Conservation (phyloP, 2,113 vertebrate species). For the Peucedramus taeniatus region DNA sequence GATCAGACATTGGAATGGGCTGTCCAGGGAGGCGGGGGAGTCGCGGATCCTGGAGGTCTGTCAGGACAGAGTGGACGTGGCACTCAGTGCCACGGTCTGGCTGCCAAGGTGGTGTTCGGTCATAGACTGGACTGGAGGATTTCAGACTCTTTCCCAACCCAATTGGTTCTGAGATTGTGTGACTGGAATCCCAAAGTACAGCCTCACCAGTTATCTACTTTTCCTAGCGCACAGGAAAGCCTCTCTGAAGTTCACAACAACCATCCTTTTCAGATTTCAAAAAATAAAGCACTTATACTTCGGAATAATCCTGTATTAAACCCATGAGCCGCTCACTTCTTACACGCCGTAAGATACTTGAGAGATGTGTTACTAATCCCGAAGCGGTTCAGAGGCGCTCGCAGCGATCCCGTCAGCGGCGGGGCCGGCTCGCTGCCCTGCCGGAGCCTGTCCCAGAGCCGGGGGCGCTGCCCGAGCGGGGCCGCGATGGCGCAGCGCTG, state of each 20-base stretch:
- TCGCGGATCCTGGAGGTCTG: background rate
- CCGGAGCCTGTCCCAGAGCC: background rate
- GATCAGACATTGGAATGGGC: background rate
- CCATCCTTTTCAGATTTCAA: background rate
- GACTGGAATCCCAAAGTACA: background rate
- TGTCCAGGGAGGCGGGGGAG: background rate
- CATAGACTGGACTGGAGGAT: accelerated
- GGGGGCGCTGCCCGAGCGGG: background rate
- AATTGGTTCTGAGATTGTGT: background rate
- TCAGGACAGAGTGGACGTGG: background rate
- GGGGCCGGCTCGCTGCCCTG: background rate
- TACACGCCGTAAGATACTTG: background rate
- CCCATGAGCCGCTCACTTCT: background rate
- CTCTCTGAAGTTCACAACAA: background rate
- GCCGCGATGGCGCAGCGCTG: accelerated
- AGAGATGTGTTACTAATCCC: background rate
- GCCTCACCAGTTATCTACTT: background rate
- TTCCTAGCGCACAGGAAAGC: accelerated
- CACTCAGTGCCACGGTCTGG: background rate
- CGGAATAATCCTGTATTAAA: background rate
- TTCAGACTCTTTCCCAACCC: background rate
- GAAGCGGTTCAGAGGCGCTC: background rate
- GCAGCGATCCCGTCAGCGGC: background rate
- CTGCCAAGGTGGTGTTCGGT: background rate
- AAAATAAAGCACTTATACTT: background rate